A percentile compares a stretch with the other conserved stretches of the same genome.
These are phyloP conservation scores for Beris chalybata DNA, from an alignment of 2,888 invertebrate species.

Conservation along the genomic window DNA sequence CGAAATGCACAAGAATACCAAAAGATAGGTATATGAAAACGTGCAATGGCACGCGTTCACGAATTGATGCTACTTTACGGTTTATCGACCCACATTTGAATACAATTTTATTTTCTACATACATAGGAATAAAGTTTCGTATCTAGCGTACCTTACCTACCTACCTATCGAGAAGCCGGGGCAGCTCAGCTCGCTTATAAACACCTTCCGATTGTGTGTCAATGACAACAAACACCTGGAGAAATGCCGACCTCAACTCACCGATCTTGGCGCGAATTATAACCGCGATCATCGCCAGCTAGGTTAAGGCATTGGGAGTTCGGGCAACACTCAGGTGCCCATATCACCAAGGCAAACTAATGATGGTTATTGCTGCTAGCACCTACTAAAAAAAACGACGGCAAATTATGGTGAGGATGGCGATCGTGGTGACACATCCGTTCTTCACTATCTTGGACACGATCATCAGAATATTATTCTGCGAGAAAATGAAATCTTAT, in stretches of 20 bases:
- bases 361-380: too few species aligned
- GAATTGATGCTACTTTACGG: slow-evolving; percentile 38
- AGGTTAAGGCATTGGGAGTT: neutral
- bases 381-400: neutral
- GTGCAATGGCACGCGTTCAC: slow-evolving; percentile 31
- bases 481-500: too few species aligned
- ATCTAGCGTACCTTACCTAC: too few species aligned
- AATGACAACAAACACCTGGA: slow-evolving; percentile 28
- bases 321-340: neutral
- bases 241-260: neutral
- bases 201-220: slow-evolving; percentile 31
- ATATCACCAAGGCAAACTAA: neutral
- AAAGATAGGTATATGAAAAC: slow-evolving; percentile 16
- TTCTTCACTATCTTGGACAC: too few species aligned
- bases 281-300: neutral
- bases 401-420: neutral
- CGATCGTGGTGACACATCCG: slow-evolving; percentile 2
- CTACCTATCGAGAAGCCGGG: neutral
- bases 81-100: slow-evolving; percentile 37
- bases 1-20: too few species aligned
- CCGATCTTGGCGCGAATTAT: neutral
- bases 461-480: too few species aligned
- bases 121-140: too few species aligned
- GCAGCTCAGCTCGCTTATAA: slow-evolving; percentile 17
- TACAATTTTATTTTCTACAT: slow-evolving; percentile 3